phyloP scores from a whole-genome alignment of 2,888 invertebrate genomes.

The Lasioglossum oenotherae region DNA sequence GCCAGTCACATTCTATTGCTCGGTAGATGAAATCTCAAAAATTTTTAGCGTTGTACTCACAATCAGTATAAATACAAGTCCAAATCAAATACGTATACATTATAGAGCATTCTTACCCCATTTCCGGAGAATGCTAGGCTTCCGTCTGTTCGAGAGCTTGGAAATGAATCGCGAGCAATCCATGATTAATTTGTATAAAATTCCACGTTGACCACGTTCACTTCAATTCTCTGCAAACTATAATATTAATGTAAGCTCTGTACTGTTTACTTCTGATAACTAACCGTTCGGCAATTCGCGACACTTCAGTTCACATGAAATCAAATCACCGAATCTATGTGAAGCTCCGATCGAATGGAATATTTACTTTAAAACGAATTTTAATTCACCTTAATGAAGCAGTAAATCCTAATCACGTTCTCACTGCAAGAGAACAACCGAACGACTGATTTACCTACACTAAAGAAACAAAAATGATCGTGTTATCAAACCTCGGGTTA shows the following conservation, averaged over 20 bases:
- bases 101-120: constrained; percentile 80
- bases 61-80: background rate
- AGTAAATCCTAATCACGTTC: background rate
- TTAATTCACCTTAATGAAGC: background rate
- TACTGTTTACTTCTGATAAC: background rate
- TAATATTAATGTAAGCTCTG: background rate
- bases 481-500: background rate
- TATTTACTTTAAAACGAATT: background rate
- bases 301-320: background rate
- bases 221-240: background rate
- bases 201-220: background rate
- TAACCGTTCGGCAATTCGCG: background rate
- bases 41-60: background rate
- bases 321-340: background rate
- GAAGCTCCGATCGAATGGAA: background rate
- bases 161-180: constrained; percentile 85
- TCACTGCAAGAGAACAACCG: background rate
- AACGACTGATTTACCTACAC: background rate
- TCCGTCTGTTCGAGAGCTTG: constrained; percentile 82
- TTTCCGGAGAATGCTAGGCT: constrained; percentile 84
- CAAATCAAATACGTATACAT: background rate
- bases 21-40: background rate
- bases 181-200: constrained; percentile 50
- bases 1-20: background rate
- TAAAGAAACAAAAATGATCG: background rate